Evolutionary conservation across 2,888 invertebrate species (phyloP).

Genomic region (Deladenus siricidicola): DNA sequence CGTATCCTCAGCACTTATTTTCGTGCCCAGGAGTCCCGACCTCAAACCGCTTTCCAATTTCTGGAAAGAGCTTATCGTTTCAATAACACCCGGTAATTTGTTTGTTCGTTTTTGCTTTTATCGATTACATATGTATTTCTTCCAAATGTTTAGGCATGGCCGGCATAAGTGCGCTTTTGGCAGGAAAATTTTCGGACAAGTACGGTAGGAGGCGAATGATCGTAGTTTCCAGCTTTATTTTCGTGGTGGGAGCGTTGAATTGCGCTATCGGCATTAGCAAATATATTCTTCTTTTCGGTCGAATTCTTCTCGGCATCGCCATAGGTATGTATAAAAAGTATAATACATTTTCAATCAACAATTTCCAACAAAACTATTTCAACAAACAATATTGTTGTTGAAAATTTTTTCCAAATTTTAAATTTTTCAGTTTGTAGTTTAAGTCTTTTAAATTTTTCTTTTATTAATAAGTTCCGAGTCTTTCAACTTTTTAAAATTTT

Average conservation of each 20-base stretch:
- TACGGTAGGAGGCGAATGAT: slow-evolving; percentile 59
- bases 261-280: slow-evolving; percentile 40
- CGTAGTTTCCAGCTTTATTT: slow-evolving; percentile 57
- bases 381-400: not conserved
- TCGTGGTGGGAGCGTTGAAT: slow-evolving; percentile 57
- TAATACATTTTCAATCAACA: not conserved
- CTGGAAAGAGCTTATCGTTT: slow-evolving; percentile 37
- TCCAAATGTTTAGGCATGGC: slow-evolving; percentile 19
- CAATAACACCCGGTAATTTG: slow-evolving; percentile 36
- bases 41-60: slow-evolving; percentile 36
- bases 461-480: not conserved
- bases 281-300: slow-evolving; percentile 23
- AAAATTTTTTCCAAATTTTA: not conserved
- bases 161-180: slow-evolving; percentile 22
- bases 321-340: slow-evolving; percentile 26
- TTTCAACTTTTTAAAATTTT: no score
- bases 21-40: slow-evolving; percentile 34
- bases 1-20: slow-evolving; percentile 42
- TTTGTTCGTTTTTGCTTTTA: not conserved
- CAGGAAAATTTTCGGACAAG: slow-evolving; percentile 57
- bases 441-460: not conserved
- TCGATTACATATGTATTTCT: not conserved
- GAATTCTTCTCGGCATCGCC: slow-evolving; percentile 32
- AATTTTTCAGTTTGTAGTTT: not conserved
- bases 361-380: not conserved